These are phyloP conservation scores for Mionectes macconnelli DNA, from an alignment of 2,113 vertebrate species.

Conservation along the genomic window DNA sequence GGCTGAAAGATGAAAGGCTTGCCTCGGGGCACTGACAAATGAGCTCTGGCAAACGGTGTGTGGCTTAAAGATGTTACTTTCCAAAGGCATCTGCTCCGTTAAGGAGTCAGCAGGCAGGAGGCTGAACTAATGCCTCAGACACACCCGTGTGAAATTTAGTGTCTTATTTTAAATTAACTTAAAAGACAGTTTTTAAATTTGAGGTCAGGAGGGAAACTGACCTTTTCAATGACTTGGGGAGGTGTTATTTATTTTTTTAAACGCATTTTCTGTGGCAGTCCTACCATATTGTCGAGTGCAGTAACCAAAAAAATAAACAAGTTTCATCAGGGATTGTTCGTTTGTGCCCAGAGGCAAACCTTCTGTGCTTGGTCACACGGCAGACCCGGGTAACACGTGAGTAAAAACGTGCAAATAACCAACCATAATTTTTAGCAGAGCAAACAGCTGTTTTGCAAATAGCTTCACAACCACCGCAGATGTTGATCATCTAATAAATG, in stretches of 20 bases:
- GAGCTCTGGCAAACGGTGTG: not conserved
- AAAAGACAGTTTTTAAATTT: not conserved
- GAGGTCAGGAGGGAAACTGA: not conserved
- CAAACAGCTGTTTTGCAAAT: not conserved
- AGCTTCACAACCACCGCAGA: not conserved
- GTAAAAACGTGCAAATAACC: not conserved
- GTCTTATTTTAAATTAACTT: not conserved
- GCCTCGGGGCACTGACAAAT: conserved; percentile 39
- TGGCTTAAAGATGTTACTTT: not conserved
- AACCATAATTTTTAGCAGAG: not conserved
- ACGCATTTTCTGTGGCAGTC: not conserved
- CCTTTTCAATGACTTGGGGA: not conserved
- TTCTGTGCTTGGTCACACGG: not conserved
- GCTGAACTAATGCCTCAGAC: not conserved
- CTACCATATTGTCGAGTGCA: not conserved
- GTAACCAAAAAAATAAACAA: not conserved
- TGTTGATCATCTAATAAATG: not conserved
- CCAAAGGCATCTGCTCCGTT: not conserved
- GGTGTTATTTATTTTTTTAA: not conserved
- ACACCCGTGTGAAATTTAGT: not conserved
- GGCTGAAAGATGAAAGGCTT: conserved; percentile 45
- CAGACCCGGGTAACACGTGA: not conserved
- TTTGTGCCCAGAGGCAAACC: not conserved
- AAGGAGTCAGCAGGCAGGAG: not conserved
- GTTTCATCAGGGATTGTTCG: not conserved